Evolutionary conservation across 2,888 invertebrate genomes (phyloP).

Genomic region (Willowsia nigromaculata): DNA sequence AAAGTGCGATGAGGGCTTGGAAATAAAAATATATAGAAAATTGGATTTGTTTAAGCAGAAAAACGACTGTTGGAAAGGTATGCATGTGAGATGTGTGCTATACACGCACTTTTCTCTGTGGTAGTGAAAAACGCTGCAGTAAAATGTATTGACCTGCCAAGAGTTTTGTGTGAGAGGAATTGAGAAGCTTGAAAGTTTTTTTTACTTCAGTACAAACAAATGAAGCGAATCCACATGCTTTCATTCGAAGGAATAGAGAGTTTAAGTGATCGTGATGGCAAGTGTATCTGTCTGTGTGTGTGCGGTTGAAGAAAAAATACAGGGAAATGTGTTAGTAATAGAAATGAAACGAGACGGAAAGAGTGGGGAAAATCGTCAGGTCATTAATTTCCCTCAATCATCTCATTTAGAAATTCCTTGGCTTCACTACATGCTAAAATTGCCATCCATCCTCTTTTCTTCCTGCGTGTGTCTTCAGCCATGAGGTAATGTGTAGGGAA

Average conservation of each 20-base stretch:
- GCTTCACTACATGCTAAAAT: slow-evolving; percentile 55
- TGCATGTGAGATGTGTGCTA: neutral
- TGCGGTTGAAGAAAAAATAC: slow-evolving; percentile 10
- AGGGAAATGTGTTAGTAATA: slow-evolving; percentile 61
- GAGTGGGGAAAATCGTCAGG: slow-evolving; percentile 67
- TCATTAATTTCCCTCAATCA: slow-evolving; percentile 72
- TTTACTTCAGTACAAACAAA: no score
- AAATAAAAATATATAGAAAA: neutral
- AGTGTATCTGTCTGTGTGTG: neutral
- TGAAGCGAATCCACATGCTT: slow-evolving; percentile 27
- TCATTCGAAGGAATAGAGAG: neutral
- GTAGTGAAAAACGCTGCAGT: neutral
- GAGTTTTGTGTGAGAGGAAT: neutral
- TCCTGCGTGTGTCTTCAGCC: neutral
- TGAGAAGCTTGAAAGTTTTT: slow-evolving; percentile 41
- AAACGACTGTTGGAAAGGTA: slow-evolving; percentile 12
- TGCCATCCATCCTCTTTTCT: slow-evolving; percentile 37
- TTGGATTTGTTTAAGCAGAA: slow-evolving; percentile 27
- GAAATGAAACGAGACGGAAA: slow-evolving; percentile 66
- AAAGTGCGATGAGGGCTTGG: neutral
- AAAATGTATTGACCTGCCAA: slow-evolving; percentile 30
- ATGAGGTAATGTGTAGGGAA: neutral
- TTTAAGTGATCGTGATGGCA: neutral
- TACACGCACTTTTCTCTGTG: slow-evolving; percentile 12
- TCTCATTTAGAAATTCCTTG: slow-evolving; percentile 69